Conservation (phyloP, 1,140 invertebrate genomes). For the Drosophila mayri region DNA sequence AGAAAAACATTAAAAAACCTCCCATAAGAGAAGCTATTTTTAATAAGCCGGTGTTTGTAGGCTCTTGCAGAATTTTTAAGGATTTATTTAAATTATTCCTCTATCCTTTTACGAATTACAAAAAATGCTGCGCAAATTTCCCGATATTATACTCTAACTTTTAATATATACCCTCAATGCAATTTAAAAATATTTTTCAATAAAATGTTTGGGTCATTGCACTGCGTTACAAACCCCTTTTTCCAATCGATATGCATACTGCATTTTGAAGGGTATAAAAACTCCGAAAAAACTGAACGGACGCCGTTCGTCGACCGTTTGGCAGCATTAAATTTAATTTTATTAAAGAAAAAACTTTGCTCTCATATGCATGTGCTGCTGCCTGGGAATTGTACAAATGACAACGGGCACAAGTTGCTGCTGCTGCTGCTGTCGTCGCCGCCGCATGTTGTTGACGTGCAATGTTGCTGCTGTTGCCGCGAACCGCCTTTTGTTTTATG, state of each 20-base stretch:
- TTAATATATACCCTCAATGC: background rate
- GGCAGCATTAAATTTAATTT: constrained; percentile 79
- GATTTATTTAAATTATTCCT: background rate
- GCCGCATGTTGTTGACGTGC: constrained; percentile 76
- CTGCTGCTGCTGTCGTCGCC: constrained; percentile 45
- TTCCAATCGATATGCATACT: background rate
- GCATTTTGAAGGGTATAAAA: background rate
- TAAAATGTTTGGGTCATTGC: background rate
- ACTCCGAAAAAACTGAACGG: constrained; percentile 46
- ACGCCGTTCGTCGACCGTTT: constrained; percentile 61
- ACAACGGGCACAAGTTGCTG: constrained; percentile 69
- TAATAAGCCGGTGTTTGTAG: background rate
- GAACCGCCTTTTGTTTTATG: constrained; percentile 71
- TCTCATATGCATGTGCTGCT: constrained; percentile 29
- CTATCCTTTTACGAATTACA: background rate
- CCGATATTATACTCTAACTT: background rate
- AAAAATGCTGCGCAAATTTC: too few species aligned
- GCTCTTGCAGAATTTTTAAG: background rate
- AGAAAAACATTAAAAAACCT: constrained; percentile 13
- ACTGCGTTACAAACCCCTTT: background rate
- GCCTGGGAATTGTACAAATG: constrained; percentile 77
- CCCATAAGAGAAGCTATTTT: background rate
- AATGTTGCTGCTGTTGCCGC: constrained; percentile 59
- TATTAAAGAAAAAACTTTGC: constrained; percentile 80
- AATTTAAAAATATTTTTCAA: background rate